A percentile compares a stretch with the other conserved stretches of the same genome.
These are phyloP conservation scores for Hedychridium roseum DNA, from an alignment of 2,888 invertebrate genomes.

Conservation along the genomic window DNA sequence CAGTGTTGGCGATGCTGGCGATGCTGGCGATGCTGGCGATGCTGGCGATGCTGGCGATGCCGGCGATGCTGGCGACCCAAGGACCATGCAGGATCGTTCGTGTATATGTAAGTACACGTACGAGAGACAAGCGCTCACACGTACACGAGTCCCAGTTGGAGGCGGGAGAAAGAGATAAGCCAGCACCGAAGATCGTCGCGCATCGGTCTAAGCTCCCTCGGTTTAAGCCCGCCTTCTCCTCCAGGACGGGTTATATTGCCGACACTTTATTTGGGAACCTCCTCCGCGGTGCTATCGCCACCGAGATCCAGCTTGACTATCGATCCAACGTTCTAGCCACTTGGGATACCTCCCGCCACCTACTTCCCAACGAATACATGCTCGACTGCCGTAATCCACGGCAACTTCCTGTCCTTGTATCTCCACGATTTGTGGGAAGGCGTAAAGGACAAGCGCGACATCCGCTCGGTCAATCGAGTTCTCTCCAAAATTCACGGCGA, in stretches of 20 bases:
- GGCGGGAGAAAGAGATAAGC: too few species aligned
- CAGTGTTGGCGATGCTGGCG: too few species aligned
- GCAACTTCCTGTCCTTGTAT: constrained; percentile 6
- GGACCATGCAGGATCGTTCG: too few species aligned
- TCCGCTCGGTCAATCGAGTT: background rate
- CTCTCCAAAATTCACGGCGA: background rate
- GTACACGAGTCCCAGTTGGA: too few species aligned
- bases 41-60: too few species aligned
- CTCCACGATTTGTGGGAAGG: constrained; percentile 1
- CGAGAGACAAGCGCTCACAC: too few species aligned
- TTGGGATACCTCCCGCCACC: constrained; percentile 19
- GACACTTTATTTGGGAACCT: constrained; percentile 42
- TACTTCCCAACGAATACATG: too few species aligned
- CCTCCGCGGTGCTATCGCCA: constrained; percentile 37
- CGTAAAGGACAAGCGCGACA: too few species aligned
- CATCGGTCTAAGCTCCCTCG: constrained; percentile 32
- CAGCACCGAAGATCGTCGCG: constrained; percentile 35
- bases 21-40: too few species aligned
- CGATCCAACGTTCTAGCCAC: constrained; percentile 23
- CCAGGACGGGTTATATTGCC: constrained; percentile 33
- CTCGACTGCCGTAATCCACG: too few species aligned
- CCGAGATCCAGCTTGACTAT: constrained; percentile 38
- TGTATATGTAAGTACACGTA: too few species aligned
- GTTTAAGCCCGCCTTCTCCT: constrained; percentile 27
- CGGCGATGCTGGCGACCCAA: too few species aligned